A percentile compares a stretch with the other conserved stretches of the same genome.
Conservation (phyloP, 2,888 invertebrate species). For the Darwinula stevensoni region DNA sequence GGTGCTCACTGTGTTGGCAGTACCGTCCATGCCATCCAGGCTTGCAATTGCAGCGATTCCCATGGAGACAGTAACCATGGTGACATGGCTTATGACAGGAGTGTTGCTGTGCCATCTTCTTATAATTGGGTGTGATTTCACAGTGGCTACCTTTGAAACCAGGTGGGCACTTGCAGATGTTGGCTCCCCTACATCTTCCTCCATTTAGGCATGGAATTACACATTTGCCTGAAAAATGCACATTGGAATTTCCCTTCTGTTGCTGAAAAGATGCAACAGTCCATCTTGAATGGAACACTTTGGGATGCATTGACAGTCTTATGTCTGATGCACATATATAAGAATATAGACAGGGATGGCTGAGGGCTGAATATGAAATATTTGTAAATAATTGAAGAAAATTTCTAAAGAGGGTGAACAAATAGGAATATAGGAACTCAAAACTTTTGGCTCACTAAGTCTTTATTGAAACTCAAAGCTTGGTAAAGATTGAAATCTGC, state of each 20-base stretch:
- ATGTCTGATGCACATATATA: no score
- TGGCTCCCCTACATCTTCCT: constrained; percentile 61
- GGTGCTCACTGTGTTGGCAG: not conserved
- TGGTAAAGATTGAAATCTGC: no score
- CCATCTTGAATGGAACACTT: no score
- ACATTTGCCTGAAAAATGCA: constrained; percentile 34
- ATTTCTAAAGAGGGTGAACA: no score
- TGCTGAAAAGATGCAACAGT: no score
- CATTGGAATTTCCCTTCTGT: constrained; percentile 7
- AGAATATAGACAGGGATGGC: no score
- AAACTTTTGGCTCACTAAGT: no score
- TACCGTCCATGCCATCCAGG: constrained; percentile 45
- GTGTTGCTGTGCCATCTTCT: constrained; percentile 26
- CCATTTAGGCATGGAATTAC: constrained; percentile 70
- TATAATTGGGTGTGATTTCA: constrained; percentile 37
- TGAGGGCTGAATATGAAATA: no score
- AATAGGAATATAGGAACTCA: no score
- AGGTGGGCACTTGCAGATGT: constrained; percentile 56
- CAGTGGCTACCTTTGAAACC: constrained; percentile 68
- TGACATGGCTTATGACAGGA: constrained; percentile 41
- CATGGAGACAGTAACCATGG: constrained; percentile 34
- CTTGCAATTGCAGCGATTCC: constrained; percentile 42
- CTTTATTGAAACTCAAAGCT: no score
- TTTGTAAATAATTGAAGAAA: no score
- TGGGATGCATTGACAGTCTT: no score